Percentiles rank a stretch among this genome's conserved stretches.
Conservation (phyloP, 2,888 invertebrate species). For the Celastrina argiolus region DNA sequence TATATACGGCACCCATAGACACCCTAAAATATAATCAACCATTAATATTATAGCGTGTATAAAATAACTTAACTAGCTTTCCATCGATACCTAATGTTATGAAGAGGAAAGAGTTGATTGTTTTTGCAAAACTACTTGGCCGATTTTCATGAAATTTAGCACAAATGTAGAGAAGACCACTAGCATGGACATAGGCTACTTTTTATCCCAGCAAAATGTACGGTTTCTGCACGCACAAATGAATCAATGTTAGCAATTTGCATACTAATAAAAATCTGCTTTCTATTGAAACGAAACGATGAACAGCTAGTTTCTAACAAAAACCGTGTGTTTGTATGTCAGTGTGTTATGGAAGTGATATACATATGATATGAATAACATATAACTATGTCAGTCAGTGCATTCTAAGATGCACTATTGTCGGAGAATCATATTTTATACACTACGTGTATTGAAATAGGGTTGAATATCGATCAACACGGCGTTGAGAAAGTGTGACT, state of each 20-base stretch:
- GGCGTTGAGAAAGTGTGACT: not conserved
- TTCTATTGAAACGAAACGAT: not conserved
- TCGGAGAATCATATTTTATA: not conserved
- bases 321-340: not conserved
- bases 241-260: not conserved
- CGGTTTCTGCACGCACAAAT: not conserved
- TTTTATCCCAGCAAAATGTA: not conserved
- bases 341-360: not conserved
- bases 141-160: no score
- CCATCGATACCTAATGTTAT: no score
- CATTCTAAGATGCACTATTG: not conserved
- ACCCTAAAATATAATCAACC: no score
- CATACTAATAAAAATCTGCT: not conserved
- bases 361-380: conserved; percentile 1
- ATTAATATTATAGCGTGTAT: no score
- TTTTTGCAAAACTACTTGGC: no score
- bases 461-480: not conserved
- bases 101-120: no score
- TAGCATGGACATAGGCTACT: not conserved
- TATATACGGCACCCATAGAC: no score
- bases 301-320: not conserved
- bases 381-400: not conserved
- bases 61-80: no score
- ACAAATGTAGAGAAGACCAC: not conserved
- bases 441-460: not conserved